Evolutionary conservation across 2,113 vertebrate genomes (phyloP).

Genomic region (Rhombomys opimus): DNA sequence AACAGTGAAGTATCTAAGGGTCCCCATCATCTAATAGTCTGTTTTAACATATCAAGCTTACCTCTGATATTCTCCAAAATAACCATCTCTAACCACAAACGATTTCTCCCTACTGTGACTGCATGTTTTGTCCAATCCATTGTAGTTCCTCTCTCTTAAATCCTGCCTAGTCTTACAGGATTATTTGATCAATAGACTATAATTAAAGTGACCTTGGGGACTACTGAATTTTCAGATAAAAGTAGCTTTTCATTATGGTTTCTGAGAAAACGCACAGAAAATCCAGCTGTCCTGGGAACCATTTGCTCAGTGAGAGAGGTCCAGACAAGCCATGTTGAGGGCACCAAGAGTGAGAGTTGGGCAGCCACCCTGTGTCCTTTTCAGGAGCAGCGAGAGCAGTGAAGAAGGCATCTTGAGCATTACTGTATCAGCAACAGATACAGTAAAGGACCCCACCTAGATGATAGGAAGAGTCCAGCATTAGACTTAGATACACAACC

Average conservation of each 20-base stretch:
- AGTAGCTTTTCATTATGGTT: not conserved
- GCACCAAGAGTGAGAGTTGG: not conserved
- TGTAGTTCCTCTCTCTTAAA: not conserved
- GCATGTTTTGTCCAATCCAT: not conserved
- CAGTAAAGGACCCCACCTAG: not conserved
- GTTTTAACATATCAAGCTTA: not conserved
- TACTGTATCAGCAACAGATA: not conserved
- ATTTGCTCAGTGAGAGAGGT: not conserved
- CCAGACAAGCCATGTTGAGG: not conserved
- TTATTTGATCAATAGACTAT: not conserved
- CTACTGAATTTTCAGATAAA: not conserved
- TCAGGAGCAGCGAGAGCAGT: not conserved
- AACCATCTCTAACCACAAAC: not conserved
- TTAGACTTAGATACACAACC: rapidly evolving
- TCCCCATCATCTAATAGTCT: not conserved
- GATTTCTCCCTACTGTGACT: not conserved
- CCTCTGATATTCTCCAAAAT: not conserved
- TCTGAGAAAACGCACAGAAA: not conserved
- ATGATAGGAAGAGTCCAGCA: not conserved
- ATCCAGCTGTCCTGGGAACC: not conserved
- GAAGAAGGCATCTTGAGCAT: not conserved
- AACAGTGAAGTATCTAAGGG: not conserved
- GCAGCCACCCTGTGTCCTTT: not conserved
- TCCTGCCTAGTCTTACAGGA: not conserved
- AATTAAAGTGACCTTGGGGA: not conserved